Base-by-base conservation (phyloP, 2,888 invertebrate species). In the Xestia ashworthii region DNA sequence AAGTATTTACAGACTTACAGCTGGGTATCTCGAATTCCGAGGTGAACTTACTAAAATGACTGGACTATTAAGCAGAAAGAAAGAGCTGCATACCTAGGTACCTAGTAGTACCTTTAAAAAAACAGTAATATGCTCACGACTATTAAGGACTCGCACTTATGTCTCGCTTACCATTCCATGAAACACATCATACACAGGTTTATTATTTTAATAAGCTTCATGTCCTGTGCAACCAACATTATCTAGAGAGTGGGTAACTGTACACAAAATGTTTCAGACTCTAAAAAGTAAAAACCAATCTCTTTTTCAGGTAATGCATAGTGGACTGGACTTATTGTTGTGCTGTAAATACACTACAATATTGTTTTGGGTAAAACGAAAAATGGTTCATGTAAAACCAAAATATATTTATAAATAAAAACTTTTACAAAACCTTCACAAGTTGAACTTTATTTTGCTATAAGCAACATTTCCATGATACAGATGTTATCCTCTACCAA, bases 391-490 rank as follows among this genome's bases (percentile, higher is more conserved):
- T 44, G 32, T 80, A 65, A 44, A 66, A 70, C 73, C 67, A 79
- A 74, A 80, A 72, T 67, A 78, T 85, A 73, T 87, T 78, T 65
- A 76, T 79, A 76, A 84, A 84, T 86, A 86, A 84, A 82, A 84
- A 76, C 73, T 58, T 83, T 86, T 80, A 83, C 71, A 86, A 83
- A 80, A 80, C 69, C 78, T 71, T 76, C 75, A 87, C 78, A 80
- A 73, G 67, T 77, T 66, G 41, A 80, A 77, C 78, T 81, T 83
- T 82, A 84, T 84, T 84, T 85, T 67, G 62, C 78, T 74, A 85
- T 70, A 58, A 70, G 71, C 82, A 78, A 72, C 32, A 64, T 85
- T 78, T 70, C 48, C n/a, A 55, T 65, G 48, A 81, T 77, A 83
- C 85, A 85, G 67, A 73, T 71, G 60, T 55, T 48, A 60, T 60